phyloP scores from a whole-genome alignment of 2,888 invertebrate genomes.

The Busseola fusca region DNA sequence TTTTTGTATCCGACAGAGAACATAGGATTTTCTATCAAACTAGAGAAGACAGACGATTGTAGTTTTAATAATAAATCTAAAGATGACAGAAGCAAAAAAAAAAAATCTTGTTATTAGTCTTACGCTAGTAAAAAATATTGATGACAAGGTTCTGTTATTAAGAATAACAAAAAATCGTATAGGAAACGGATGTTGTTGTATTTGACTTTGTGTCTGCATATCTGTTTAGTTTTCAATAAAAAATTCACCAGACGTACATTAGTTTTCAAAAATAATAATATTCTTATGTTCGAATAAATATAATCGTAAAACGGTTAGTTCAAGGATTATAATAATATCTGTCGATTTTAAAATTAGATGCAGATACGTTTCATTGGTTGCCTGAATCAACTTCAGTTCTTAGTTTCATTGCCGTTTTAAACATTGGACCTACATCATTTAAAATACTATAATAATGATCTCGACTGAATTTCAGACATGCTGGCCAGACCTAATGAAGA shows the following conservation, averaged over 20 bases:
- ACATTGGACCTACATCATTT: background rate
- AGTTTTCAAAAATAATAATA: constrained; percentile 67
- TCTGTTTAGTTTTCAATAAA: constrained; percentile 75
- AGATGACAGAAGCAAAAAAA: background rate
- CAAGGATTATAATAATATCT: constrained; percentile 60
- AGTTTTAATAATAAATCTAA: background rate
- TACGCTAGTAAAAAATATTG: constrained; percentile 54
- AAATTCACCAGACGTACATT: constrained; percentile 68
- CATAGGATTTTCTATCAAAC: no score
- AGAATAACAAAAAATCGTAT: constrained; percentile 74
- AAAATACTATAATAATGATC: constrained; percentile 8
- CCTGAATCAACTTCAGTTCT: constrained; percentile 53
- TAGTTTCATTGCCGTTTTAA: constrained; percentile 20
- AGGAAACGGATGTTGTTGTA: constrained; percentile 84
- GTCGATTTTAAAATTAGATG: constrained; percentile 55
- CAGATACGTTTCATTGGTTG: constrained; percentile 33
- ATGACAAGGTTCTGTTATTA: constrained; percentile 67
- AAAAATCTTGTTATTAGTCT: constrained; percentile 28
- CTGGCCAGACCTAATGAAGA: background rate
- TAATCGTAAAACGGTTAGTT: constrained; percentile 67
- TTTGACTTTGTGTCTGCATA: constrained; percentile 75
- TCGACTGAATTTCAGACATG: constrained; percentile 16
- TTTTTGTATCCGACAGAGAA: background rate
- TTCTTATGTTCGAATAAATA: constrained; percentile 62
- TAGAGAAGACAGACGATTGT: background rate